Conservation (phyloP, 2,888 invertebrate species). For the Cheilosia variabilis region DNA sequence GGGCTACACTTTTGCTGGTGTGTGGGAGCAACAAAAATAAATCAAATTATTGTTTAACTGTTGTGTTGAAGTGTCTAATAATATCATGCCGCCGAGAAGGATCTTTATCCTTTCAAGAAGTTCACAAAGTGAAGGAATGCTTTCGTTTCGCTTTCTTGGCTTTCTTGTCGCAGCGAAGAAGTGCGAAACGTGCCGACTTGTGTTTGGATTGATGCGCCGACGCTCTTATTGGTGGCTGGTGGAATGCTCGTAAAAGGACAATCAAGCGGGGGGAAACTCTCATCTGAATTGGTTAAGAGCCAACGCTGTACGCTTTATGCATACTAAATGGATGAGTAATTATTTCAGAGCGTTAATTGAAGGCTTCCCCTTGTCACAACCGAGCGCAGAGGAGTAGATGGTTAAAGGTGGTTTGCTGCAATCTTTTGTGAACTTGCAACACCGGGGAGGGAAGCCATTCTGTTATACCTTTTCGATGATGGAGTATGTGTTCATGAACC, state of each 20-base stretch:
- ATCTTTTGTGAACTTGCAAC: neutral
- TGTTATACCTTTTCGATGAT: too few relatives aligned
- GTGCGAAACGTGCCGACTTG: slow-evolving; percentile 61
- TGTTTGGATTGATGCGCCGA: neutral
- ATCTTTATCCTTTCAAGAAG: slow-evolving; percentile 56
- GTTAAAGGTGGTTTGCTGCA: neutral
- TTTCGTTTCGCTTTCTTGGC: slow-evolving; percentile 59
- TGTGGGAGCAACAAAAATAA: slow-evolving; percentile 57
- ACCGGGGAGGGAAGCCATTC: too few relatives aligned
- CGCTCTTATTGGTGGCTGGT: neutral
- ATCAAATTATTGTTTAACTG: slow-evolving; percentile 71
- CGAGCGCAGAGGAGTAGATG: neutral
- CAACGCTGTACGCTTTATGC: slow-evolving; percentile 26
- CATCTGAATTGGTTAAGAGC: slow-evolving; percentile 50
- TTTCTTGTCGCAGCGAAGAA: slow-evolving; percentile 38
- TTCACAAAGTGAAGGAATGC: slow-evolving; percentile 37
- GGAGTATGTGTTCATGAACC: too few relatives aligned
- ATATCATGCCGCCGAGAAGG: slow-evolving; percentile 36
- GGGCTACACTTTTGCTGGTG: slow-evolving; percentile 10
- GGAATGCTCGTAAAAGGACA: slow-evolving; percentile 27
- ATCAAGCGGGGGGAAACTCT: slow-evolving; percentile 21
- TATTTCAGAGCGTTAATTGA: slow-evolving; percentile 47
- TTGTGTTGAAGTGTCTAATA: slow-evolving; percentile 53
- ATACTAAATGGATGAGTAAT: slow-evolving; percentile 54
- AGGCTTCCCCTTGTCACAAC: neutral